Conservation (phyloP, 2,888 invertebrate genomes). For the Platycnemis pennipes region DNA sequence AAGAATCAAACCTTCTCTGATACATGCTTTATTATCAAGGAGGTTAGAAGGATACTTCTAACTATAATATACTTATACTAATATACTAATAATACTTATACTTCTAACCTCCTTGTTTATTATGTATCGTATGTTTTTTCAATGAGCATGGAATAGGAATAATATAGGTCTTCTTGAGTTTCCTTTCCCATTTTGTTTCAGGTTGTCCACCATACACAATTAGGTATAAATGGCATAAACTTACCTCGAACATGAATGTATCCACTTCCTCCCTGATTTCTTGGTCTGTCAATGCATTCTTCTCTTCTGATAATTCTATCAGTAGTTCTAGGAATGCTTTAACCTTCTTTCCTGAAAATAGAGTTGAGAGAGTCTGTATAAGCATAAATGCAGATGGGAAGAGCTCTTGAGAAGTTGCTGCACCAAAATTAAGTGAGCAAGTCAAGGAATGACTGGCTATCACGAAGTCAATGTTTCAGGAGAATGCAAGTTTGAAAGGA, state of each 20-base stretch:
- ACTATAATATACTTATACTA: no score
- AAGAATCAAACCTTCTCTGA: no score
- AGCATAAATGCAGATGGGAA: not conserved
- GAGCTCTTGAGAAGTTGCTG: no score
- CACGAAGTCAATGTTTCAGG: not conserved
- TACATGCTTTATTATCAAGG: no score
- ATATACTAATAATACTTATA: no score
- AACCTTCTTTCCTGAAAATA: conserved; percentile 24
- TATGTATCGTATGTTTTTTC: not conserved
- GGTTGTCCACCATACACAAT: not conserved
- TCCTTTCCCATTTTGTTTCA: no score
- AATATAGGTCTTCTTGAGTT: not conserved
- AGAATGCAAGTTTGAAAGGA: not conserved
- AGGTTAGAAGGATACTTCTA: no score
- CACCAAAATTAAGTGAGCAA: not conserved
- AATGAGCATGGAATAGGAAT: not conserved
- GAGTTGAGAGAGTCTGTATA: not conserved
- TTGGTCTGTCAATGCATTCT: conserved; percentile 29
- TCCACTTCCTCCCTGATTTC: conserved; percentile 57
- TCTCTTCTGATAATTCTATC: conserved; percentile 37
- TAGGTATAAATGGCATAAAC: not conserved
- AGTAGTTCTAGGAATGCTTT: conserved; percentile 56
- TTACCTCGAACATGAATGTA: conserved; percentile 65
- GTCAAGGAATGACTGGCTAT: no score
- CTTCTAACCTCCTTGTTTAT: no score